Conservation (phyloP, 1,140 invertebrate species). For the Pseudomyrmex flavicornis region DNA sequence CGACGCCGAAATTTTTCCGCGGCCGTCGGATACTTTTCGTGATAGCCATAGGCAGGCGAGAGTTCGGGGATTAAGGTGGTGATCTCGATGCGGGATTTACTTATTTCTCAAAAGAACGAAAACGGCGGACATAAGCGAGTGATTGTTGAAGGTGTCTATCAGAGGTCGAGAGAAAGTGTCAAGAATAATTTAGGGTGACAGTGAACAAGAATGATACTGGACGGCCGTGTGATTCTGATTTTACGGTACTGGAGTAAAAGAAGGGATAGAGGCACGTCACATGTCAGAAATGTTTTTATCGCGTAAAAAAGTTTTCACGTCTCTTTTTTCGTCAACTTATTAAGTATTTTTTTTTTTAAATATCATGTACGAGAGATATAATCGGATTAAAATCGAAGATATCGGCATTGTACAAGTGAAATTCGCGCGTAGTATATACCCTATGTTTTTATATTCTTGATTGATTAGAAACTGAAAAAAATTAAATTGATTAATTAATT, state of each 20-base stretch:
- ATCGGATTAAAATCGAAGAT: constrained; percentile 25
- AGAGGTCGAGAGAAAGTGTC: constrained; percentile 25
- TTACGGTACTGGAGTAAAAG: not conserved
- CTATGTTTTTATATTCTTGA: no score
- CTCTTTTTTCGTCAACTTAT: not conserved
- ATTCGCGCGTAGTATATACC: not conserved
- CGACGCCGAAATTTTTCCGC: constrained; percentile 67
- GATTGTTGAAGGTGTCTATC: constrained; percentile 39
- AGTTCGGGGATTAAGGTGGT: constrained; percentile 51
- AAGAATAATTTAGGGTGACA: constrained; percentile 46
- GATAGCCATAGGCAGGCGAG: not conserved
- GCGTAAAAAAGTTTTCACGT: not conserved
- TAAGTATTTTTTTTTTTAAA: not conserved
- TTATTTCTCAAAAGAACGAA: not conserved
- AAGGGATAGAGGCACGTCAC: not conserved
- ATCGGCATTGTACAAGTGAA: not conserved
- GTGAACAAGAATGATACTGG: constrained; percentile 28
- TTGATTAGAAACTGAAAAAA: no score
- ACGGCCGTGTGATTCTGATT: constrained; percentile 42
- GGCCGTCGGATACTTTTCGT: constrained; percentile 67
- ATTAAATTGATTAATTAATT: no score
- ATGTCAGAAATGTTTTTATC: not conserved
- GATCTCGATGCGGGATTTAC: constrained; percentile 7
- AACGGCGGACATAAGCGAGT: constrained; percentile 22
- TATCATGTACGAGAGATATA: not conserved